phyloP scores from a whole-genome alignment of 1,140 invertebrate species.

The Hyposmocoma kahamanoa region DNA sequence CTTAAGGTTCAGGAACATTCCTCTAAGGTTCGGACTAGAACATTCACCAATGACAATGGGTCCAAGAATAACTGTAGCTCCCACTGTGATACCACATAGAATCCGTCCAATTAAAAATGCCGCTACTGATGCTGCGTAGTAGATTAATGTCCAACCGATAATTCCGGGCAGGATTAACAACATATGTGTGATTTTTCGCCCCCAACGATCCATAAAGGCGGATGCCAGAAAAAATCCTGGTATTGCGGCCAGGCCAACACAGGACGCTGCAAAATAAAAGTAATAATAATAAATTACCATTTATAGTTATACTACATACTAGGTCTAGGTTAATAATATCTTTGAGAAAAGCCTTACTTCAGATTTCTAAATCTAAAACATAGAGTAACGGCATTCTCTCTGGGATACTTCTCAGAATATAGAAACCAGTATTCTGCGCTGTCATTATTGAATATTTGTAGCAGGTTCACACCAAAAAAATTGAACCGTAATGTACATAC shows the following conservation, averaged over 20 bases:
- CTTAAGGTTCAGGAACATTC: constrained; percentile 31
- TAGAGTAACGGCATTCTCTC: too few species aligned
- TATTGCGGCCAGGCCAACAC: constrained; percentile 40
- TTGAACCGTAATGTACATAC: too few species aligned
- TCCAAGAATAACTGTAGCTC: constrained; percentile 26
- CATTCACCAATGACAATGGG: constrained; percentile 40
- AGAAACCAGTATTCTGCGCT: too few species aligned
- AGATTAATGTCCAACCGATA: constrained; percentile 42
- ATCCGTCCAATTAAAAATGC: constrained; percentile 27
- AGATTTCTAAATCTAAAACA: too few species aligned
- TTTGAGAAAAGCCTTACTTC: too few species aligned
- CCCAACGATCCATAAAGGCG: constrained; percentile 44
- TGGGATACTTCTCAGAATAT: too few species aligned
- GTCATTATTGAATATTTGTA: too few species aligned
- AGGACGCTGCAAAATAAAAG: constrained; percentile 43
- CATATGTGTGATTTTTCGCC: constrained; percentile 42
- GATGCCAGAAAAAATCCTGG: constrained; percentile 45
- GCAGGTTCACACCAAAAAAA: too few species aligned
- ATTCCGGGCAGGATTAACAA: constrained; percentile 38
- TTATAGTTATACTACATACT: too few species aligned
- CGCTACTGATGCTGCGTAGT: constrained; percentile 28
- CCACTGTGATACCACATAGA: constrained; percentile 36
- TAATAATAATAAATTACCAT: too few species aligned
- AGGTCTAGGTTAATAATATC: too few species aligned
- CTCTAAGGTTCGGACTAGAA: constrained; percentile 33